Evolutionary conservation across 2,113 vertebrate species (phyloP), one percentile per base, ranked within the genome.

Genomic region (Lota lota): DNA sequence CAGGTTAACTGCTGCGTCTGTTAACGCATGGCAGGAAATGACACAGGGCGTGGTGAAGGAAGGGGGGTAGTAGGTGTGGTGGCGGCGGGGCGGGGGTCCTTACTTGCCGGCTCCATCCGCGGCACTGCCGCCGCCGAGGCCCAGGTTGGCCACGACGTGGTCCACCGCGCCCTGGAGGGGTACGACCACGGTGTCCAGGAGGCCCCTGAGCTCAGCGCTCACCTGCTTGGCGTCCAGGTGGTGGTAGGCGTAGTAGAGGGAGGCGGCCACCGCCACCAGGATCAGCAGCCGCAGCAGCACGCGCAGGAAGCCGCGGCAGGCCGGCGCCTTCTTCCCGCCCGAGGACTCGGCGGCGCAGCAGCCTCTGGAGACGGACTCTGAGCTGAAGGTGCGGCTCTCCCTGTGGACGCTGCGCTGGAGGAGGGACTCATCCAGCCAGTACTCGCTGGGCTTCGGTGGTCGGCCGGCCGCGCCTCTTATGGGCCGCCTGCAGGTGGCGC

Each of bases 401-500:
- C 85, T 84, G 72, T 66, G 77, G 60, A 82, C 7, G 22, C 58
- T 85, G 75, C 61, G 87, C 54, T 86, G 77, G 28, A 89, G 22
- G 5, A 79, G 79, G 40, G 88, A 83, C 65, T 97, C 95, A 24
- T 97, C 94, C 82, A 96, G 78, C 88, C 92, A 93, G 89, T 95
- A 97, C 75, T 95, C 94, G 78, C 90, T 93, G 60, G 86, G 82
- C 78, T 94, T 95, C 57, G 95, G 51, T 0, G 97, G 95, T 24
- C 96, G 92, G 40, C 95, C 95, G 12, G 96, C 96, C 68, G 96
- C 96, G 63, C 97, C 97, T 82, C 93, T 93, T 83, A 99, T 98
- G 12, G 96, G 96, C 84, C 90, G 94, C 83, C 96, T 93, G 85
- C 97, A 96, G 77, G 94, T 95, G 47, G 94, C 97, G 80, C 97